Percentiles rank a stretch among this genome's conserved stretches.
Evolutionary conservation across 2,888 invertebrate genomes (phyloP).

Genomic region (Agonopterix subpropinquella): DNA sequence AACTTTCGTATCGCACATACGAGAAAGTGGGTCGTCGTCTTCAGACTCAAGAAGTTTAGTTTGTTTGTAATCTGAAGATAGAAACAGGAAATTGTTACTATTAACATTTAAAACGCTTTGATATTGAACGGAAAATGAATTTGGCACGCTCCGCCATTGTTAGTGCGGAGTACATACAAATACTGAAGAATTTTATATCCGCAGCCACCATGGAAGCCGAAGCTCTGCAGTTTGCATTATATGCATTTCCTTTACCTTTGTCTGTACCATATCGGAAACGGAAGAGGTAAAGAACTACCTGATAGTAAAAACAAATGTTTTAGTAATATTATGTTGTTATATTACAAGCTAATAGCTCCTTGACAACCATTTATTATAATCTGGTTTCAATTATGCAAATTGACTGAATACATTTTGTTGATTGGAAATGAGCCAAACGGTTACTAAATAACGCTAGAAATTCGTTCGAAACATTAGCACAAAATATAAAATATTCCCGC

Average conservation of each 20-base stretch:
- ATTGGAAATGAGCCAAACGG: slow-evolving; percentile 1
- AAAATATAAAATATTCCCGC: too few relatives aligned
- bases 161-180: not conserved
- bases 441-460: not conserved
- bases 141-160: slow-evolving; percentile 24
- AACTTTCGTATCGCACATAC: not conserved
- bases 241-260: slow-evolving; percentile 3
- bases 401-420: not conserved
- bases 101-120: slow-evolving; percentile 8
- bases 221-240: slow-evolving; percentile 3
- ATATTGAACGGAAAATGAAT: slow-evolving; percentile 13
- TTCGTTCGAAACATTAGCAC: too few relatives aligned
- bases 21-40: not conserved
- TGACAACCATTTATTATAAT: not conserved
- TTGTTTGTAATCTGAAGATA: too few relatives aligned
- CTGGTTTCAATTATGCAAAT: not conserved
- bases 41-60: too few relatives aligned
- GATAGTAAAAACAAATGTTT: too few relatives aligned
- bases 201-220: slow-evolving; percentile 19
- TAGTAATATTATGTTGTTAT: too few relatives aligned
- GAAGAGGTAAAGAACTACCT: not conserved
- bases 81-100: not conserved
- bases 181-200: slow-evolving; percentile 12
- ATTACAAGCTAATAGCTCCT: too few relatives aligned
- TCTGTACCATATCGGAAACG: not conserved